Conservation (phyloP, 2,113 vertebrate species). For the Chlamydotis undulata region DNA sequence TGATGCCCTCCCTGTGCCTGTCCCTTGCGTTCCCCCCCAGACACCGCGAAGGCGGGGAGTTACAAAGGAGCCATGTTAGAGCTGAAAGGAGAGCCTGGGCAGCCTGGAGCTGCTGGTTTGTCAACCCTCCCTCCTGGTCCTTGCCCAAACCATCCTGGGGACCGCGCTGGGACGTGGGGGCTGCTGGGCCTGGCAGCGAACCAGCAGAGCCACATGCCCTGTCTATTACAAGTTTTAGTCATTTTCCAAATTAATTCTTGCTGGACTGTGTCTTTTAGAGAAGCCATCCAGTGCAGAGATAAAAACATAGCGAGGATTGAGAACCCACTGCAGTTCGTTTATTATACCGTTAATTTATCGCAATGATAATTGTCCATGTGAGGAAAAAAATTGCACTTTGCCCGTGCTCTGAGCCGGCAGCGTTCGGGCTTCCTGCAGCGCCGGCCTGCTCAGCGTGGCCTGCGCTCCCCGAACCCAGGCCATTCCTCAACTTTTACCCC, state of each 20-base stretch:
- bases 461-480: neutral
- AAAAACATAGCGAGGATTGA: rapidly evolving
- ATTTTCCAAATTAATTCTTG: neutral
- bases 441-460: neutral
- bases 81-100: neutral
- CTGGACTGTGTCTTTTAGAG: neutral
- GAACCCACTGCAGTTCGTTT: neutral
- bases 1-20: neutral
- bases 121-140: neutral
- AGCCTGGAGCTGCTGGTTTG: neutral
- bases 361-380: neutral
- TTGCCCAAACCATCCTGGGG: neutral
- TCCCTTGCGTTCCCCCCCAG: rapidly evolving
- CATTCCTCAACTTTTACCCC: neutral
- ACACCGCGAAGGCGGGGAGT: neutral
- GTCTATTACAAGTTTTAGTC: rapidly evolving
- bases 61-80: neutral
- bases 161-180: neutral
- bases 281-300: neutral
- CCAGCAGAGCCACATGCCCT: neutral
- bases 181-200: neutral
- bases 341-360: neutral
- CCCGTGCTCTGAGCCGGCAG: neutral
- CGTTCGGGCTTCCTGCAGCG: rapidly evolving
- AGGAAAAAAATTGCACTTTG: neutral